Evolutionary conservation across 2,888 invertebrate species (phyloP).

Genomic region (Anticlea derivata): DNA sequence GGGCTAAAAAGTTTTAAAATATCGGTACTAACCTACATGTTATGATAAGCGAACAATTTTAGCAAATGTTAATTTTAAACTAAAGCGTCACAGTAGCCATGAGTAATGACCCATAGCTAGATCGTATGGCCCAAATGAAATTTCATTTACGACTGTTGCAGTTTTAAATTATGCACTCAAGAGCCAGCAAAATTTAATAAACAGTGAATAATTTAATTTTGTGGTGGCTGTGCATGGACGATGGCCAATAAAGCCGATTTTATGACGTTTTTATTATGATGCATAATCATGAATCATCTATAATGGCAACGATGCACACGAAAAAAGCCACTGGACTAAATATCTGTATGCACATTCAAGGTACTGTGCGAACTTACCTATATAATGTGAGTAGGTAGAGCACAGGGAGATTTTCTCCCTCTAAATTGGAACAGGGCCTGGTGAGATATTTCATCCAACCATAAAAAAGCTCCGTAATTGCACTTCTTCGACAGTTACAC

Average conservation of each 20-base stretch:
- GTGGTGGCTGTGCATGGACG: slow-evolving; percentile 73
- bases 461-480: too few relatives aligned
- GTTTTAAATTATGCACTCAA: slow-evolving; percentile 67
- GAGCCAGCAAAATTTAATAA: slow-evolving; percentile 80
- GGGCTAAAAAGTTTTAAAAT: too few relatives aligned
- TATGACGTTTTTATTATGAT: slow-evolving; percentile 81
- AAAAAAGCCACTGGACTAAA: slow-evolving; percentile 58
- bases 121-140: slow-evolving; percentile 65
- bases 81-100: slow-evolving; percentile 5
- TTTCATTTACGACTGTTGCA: slow-evolving; percentile 60
- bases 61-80: slow-evolving; percentile 5
- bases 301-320: slow-evolving; percentile 60
- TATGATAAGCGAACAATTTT: too few relatives aligned
- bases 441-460: too few relatives aligned
- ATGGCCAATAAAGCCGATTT: slow-evolving; percentile 79
- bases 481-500: too few relatives aligned
- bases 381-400: too few relatives aligned
- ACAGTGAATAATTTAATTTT: slow-evolving; percentile 79
- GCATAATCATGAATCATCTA: slow-evolving; percentile 79
- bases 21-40: too few relatives aligned
- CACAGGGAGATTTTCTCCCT: too few relatives aligned
- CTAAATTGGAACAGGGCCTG: too few relatives aligned
- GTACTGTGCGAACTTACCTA: slow-evolving; percentile 1
- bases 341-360: slow-evolving; percentile 39
- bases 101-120: slow-evolving; percentile 22